Base-by-base conservation (phyloP, 2,113 vertebrate genomes). In the Clarias gariepinus region DNA sequence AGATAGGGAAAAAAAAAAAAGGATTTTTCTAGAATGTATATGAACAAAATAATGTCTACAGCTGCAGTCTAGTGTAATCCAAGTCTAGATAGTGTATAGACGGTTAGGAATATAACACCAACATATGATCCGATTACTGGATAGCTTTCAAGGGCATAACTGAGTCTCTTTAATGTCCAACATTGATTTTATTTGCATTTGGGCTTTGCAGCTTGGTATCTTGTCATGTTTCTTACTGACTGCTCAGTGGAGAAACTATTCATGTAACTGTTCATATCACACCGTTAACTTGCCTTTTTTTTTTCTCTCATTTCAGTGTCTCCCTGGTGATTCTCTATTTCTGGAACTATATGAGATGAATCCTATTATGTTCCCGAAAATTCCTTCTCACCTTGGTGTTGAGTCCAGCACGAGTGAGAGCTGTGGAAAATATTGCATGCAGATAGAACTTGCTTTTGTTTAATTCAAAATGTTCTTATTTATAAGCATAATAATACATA, bases 241-340 rank as follows among this genome's bases (percentile, higher is more conserved):
- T 16, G 19, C 66, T 83, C 52, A 71, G 33, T 8, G 53, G 47
- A 36, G 28, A 57, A 71, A 85, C n/a, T 6, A 55, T 85, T 77
- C 36, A 6, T 64, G 25, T 64, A 78, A 47, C 47, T 78, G 73
- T 47, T 85, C 64, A 77, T 64, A 78, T 52, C 30, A 74, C 16
- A 63, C 12, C 1, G 36, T 57, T 77, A 64, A 64, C 76, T 77
- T 76, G 33, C 15, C 23, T 76, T 76, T 76, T 74, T 47, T 74
- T 74, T 13, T 47, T 7, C 47, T 47, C 16, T 21, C 23, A 25
- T 52, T 76, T 10, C 36, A 76, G n/a, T 6, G 23, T 47, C 71
- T 78, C 73, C 58, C n/a, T 77, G 69, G 36, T 66, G 41, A 74
- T 33, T 47, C 9, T 76, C 69, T 84, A 47, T 76, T 84, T 84